Base-by-base conservation (phyloP, 2,888 invertebrate species). In the Plutella xylostella region DNA sequence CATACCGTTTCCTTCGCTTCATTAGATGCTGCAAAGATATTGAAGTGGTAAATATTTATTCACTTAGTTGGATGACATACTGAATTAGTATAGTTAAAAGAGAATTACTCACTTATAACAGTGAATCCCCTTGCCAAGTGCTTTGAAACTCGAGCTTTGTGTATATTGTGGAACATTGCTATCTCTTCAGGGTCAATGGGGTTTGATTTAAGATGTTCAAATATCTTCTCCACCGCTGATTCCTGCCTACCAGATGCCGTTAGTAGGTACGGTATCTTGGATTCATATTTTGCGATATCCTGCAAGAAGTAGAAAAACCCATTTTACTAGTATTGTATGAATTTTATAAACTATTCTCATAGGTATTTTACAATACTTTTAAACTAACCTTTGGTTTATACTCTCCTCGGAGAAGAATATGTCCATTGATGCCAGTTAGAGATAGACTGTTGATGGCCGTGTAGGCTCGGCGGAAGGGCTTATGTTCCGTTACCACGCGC, bases 71-170 rank as follows among this genome's bases (percentile, higher is more conserved):
- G 7, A 14, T 34, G 17, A 14, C 9, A 14, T 14, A 33, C n/a
- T 33, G 2, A 34, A 17, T n/a, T n/a, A n/a, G n/a, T n/a, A n/a
- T n/a, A n/a, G n/a, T n/a, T n/a, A 3, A 28, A 3, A 41, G 12
- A 14, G 6, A 2, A 17, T 14, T 25, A 49, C 60, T 61, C 56
- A 72, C 72, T 54, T 45, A 77, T 55, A 30, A 91, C 65, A 4
- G 85, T 71, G 58, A 82, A 90, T 5, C 91, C 92, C 54, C 90
- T 71, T 64, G 84, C 88, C 12, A 89, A 79, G 65, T 90, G 89
- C 1, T 86, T 84, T 14, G 70, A 45, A 47, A 80, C 77, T 4
- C 69, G 66, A 18, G 57, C 64, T 9, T 71, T 64, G 49, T 80
- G 82, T 6, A 82, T 62, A 22, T 74, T 74, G 49, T 86, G 83